Conservation (phyloP, 2,113 vertebrate species). For the Hassar affinis region DNA sequence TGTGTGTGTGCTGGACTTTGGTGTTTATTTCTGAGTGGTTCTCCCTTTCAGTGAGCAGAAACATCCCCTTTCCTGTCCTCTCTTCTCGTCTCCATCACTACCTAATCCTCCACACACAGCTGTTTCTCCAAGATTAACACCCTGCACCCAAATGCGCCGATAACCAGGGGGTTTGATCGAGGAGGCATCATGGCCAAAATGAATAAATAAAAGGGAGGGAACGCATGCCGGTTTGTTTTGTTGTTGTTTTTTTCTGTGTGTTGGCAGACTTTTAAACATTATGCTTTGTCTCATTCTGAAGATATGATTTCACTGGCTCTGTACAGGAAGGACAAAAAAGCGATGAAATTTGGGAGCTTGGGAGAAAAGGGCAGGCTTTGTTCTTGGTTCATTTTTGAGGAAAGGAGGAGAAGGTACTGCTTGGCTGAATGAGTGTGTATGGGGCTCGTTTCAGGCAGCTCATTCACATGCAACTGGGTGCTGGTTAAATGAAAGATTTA, state of each 20-base stretch:
- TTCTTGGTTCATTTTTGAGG: constrained; percentile 25
- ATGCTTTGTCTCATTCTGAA: constrained; percentile 40
- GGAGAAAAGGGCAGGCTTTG: constrained; percentile 37
- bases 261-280: constrained; percentile 36
- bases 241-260: constrained; percentile 7
- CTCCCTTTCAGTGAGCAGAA: constrained; percentile 41
- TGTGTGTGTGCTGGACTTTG: constrained; percentile 46
- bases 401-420: neutral
- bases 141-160: constrained; percentile 26
- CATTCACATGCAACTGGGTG: constrained; percentile 16
- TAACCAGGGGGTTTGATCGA: constrained; percentile 41
- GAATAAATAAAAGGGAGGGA: constrained; percentile 49
- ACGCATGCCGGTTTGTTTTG: constrained; percentile 37
- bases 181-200: constrained; percentile 46
- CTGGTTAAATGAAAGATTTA: neutral
- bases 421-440: constrained; percentile 24
- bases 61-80: constrained; percentile 1
- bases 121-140: constrained; percentile 59
- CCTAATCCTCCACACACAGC: constrained; percentile 62
- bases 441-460: too few relatives aligned
- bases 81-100: constrained; percentile 47
- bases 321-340: constrained; percentile 30
- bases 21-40: constrained; percentile 54
- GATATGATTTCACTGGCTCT: constrained; percentile 43
- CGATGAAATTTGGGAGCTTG: constrained; percentile 33